A percentile compares a stretch with the other conserved stretches of the same genome.
These are phyloP conservation scores for Dissostichus mawsoni DNA, from an alignment of 2,113 vertebrate species.

Conservation along the genomic window DNA sequence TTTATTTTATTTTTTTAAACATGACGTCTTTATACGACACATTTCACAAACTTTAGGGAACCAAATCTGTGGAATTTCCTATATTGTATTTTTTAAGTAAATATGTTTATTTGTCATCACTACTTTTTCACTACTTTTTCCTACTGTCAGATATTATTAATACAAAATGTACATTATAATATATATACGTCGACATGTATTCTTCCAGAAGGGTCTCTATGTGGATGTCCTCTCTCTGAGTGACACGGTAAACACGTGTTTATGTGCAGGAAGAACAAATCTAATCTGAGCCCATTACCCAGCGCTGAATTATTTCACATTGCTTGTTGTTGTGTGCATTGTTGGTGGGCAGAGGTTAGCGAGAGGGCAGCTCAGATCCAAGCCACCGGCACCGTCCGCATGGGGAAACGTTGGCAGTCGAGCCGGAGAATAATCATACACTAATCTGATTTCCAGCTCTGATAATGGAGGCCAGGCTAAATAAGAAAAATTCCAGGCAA, in stretches of 20 bases:
- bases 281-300: constrained; percentile 41
- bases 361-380: constrained; percentile 71
- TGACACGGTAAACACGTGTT: constrained; percentile 27
- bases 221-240: neutral
- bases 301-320: constrained; percentile 61
- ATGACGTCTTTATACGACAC: neutral
- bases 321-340: constrained; percentile 52
- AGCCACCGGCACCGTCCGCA: constrained; percentile 77
- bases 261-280: constrained; percentile 35
- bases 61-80: too few relatives aligned
- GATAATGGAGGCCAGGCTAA: constrained; percentile 99
- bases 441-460: constrained; percentile 98
- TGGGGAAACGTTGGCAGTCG: constrained; percentile 91
- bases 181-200: neutral
- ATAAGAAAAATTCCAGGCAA: constrained; percentile 99
- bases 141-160: neutral
- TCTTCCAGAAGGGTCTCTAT: neutral
- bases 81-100: neutral
- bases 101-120: neutral
- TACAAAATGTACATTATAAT: neutral
- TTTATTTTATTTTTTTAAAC: neutral
- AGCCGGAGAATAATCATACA: constrained; percentile 96
- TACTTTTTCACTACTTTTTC: too few relatives aligned
- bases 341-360: constrained; percentile 77
- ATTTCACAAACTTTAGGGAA: too few relatives aligned